Evolutionary conservation across 2,797 vertebrate genomes (phyloP), one percentile per base, ranked within the genome.

Genomic region (Podarcis lilfordi): DNA sequence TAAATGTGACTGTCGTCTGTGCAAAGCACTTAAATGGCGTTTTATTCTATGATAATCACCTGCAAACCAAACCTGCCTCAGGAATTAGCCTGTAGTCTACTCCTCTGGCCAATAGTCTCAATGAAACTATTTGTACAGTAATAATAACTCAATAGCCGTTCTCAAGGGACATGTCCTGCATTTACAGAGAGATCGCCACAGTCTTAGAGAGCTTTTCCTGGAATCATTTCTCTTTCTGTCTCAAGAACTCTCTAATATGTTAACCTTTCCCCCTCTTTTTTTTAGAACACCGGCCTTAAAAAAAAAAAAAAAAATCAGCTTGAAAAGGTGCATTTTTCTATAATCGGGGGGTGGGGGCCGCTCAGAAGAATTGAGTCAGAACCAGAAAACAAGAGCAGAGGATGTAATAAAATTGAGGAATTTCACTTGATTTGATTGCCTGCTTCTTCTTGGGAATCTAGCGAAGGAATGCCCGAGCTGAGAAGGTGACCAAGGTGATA

Each of bases 401-500:
- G 3, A 59, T 76, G 76, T 3, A 32, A 64, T 19, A 6, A 66
- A 29, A 10, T 19, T 13, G 61, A 89, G 77, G 1, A 11, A 45
- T 27, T 1, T 87, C 8, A 77, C 0, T 0, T 71, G 21, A 43
- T 50, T 79, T 23, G 74, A 55, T 85, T 40, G 50, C 9, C 15
- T 88, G 90, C 89, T 25, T 69, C 25, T 92, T 94, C 93, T 91
- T 90, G 77, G 78, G 64, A 92, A 92, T 76, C 82, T 90, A 91
- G 84, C 83, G 81, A n/a, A 25, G 88, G 82, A 86, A 45, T n/a
- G 78, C 87, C 91, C 90, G 86, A 89, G 83, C 86, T 82, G 82
- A 87, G 80, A 93, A 55, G 80, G 93, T 95, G 87, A 94, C 90
- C 96, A 96, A 96, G 95, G 50, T 15, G 50, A 94, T 97, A 94